Evolutionary conservation across 1,140 invertebrate species (phyloP).

Genomic region (Magallana gigas): DNA sequence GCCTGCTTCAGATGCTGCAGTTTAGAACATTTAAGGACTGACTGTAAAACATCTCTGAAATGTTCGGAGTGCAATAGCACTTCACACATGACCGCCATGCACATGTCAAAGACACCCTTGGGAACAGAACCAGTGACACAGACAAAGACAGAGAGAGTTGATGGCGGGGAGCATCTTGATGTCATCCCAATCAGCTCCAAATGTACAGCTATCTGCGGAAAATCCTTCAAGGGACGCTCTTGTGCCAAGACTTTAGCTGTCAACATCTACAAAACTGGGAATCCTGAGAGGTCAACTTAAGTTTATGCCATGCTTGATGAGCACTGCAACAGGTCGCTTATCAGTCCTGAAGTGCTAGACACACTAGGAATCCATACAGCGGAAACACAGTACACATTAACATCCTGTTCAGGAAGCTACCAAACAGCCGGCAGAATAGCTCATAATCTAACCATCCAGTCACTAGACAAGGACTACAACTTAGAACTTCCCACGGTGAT

Average conservation of each 20-base stretch:
- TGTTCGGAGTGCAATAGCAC: no score
- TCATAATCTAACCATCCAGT: neutral
- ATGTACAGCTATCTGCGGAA: neutral
- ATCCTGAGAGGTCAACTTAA: neutral
- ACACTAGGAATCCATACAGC: neutral
- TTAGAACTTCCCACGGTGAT: neutral
- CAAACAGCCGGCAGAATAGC: neutral
- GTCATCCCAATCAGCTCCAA: neutral
- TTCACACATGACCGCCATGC: no score
- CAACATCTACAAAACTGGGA: neutral
- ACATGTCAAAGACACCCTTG: no score
- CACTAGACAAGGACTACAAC: neutral
- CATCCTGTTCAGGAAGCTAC: neutral
- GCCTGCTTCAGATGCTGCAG: no score
- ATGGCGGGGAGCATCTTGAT: neutral
- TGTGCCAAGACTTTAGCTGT: neutral
- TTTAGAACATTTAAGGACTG: no score
- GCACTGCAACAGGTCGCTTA: neutral
- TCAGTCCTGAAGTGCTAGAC: neutral
- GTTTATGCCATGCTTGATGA: constrained; percentile 14
- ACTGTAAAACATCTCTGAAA: no score
- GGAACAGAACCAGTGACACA: neutral
- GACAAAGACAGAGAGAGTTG: neutral
- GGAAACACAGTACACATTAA: neutral
- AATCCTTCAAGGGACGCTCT: neutral